Evolutionary conservation across 2,888 invertebrate species (phyloP).

Genomic region (Phrixothrix hirtus): DNA sequence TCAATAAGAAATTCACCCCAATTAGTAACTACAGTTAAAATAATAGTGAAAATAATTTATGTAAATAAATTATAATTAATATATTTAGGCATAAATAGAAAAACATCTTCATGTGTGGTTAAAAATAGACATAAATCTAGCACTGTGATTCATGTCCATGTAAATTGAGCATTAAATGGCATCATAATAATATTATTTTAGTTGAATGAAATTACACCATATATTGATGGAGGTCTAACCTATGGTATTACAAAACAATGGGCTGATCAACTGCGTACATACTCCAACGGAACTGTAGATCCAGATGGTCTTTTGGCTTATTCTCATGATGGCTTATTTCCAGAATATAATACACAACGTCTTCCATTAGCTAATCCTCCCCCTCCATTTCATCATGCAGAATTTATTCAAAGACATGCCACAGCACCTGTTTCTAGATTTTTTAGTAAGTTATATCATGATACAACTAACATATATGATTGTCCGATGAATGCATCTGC

Average conservation of each 20-base stretch:
- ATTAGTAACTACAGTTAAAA: too few relatives aligned
- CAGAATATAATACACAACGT: constrained; percentile 58
- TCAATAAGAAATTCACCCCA: too few relatives aligned
- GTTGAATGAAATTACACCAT: constrained; percentile 66
- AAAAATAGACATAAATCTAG: too few relatives aligned
- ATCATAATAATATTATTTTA: too few relatives aligned
- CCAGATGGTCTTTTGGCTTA: constrained; percentile 56
- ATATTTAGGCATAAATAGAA: too few relatives aligned
- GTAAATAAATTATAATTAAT: too few relatives aligned
- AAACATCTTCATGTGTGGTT: too few relatives aligned
- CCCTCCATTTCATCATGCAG: constrained; percentile 58
- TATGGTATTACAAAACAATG: constrained; percentile 64
- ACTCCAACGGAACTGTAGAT: constrained; percentile 57
- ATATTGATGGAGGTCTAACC: constrained; percentile 63
- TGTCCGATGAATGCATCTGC: too few relatives aligned
- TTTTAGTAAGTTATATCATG: constrained; percentile 64
- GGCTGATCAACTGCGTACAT: constrained; percentile 60
- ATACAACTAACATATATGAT: too few relatives aligned
- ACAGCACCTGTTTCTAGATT: constrained; percentile 58
- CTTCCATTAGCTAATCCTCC: constrained; percentile 65
- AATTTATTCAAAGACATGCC: constrained; percentile 50
- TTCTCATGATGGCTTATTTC: constrained; percentile 56
- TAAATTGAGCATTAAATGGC: too few relatives aligned
- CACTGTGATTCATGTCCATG: too few relatives aligned
- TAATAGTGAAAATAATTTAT: background rate